These are phyloP conservation scores for Panopea generosa DNA, from an alignment of 2,888 invertebrate species.

Conservation along the genomic window DNA sequence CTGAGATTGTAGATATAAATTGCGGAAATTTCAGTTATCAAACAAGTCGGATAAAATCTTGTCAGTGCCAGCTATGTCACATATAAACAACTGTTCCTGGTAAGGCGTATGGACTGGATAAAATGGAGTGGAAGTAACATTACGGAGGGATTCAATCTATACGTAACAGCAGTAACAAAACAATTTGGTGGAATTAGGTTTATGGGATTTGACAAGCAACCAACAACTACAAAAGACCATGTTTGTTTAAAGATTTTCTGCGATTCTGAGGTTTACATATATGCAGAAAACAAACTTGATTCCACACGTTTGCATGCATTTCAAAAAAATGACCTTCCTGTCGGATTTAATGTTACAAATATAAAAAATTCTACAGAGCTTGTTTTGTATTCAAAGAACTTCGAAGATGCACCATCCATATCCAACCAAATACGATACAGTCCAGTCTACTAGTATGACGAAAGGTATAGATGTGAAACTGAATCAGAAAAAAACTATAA, in stretches of 20 bases:
- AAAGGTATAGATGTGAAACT: not conserved
- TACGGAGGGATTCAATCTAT: too few species aligned
- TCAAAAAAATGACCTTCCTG: slow-evolving; percentile 8
- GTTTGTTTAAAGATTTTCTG: slow-evolving; percentile 20
- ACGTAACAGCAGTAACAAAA: slow-evolving; percentile 8
- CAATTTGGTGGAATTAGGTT: not conserved
- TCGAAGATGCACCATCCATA: too few species aligned
- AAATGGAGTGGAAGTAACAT: too few species aligned
- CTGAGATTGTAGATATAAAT: slow-evolving; percentile 13
- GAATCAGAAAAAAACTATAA: slow-evolving; percentile 1
- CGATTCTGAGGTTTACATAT: slow-evolving; percentile 10
- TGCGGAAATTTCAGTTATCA: slow-evolving; percentile 29
- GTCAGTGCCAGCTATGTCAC: slow-evolving; percentile 23
- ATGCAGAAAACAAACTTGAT: slow-evolving; percentile 8
- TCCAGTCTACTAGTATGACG: slow-evolving; percentile 12
- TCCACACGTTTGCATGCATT: not conserved
- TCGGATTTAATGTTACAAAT: not conserved
- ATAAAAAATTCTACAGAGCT: slow-evolving; percentile 10
- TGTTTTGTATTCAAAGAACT: slow-evolving; percentile 3
- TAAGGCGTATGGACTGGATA: slow-evolving; percentile 9
- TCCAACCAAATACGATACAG: slow-evolving; percentile 1
- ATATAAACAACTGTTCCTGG: slow-evolving; percentile 16
- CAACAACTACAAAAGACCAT: slow-evolving; percentile 6
- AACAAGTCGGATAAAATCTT: slow-evolving; percentile 30
- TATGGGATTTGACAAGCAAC: slow-evolving; percentile 6